phyloP scores from a whole-genome alignment of 1,140 invertebrate species.

The Centruroides sculpturatus region DNA sequence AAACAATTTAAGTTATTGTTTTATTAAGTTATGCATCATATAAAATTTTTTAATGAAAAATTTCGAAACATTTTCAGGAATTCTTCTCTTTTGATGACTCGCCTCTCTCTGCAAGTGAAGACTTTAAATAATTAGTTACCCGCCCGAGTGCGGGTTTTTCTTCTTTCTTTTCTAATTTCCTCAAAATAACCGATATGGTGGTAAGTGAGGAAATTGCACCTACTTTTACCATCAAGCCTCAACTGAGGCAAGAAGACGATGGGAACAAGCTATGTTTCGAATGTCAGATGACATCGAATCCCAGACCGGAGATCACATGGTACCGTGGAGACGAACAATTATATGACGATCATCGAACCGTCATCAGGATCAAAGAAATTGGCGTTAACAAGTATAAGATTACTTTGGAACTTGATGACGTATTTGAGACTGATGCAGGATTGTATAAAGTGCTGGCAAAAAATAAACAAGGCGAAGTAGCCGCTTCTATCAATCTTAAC shows the following conservation, averaged over 20 bases:
- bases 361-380: slow-evolving; percentile 67
- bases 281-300: slow-evolving; percentile 86
- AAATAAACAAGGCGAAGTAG: slow-evolving; percentile 94
- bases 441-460: slow-evolving; percentile 96
- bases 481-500: slow-evolving; percentile 95
- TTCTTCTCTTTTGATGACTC: too few relatives aligned
- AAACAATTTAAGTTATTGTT: too few relatives aligned
- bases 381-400: slow-evolving; percentile 75
- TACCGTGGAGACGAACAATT: slow-evolving; percentile 54
- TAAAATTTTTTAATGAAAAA: too few relatives aligned
- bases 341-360: slow-evolving; percentile 44
- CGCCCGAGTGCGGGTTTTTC: too few relatives aligned
- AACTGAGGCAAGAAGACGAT: slow-evolving; percentile 91
- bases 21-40: too few relatives aligned
- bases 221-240: slow-evolving; percentile 91
- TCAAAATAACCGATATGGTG: slow-evolving; percentile 5
- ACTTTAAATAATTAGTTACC: too few relatives aligned
- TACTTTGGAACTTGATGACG: slow-evolving; percentile 83
- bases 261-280: slow-evolving; percentile 90
- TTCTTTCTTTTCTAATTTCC: too few relatives aligned
- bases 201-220: slow-evolving; percentile 43
- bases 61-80: too few relatives aligned
- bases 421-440: slow-evolving; percentile 88
- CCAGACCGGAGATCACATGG: slow-evolving; percentile 77
- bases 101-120: too few relatives aligned